A percentile compares a stretch with the other conserved stretches of the same genome.
These are phyloP conservation scores for Amphipoea lucens DNA, from an alignment of 2,888 invertebrate genomes.

Conservation along the genomic window DNA sequence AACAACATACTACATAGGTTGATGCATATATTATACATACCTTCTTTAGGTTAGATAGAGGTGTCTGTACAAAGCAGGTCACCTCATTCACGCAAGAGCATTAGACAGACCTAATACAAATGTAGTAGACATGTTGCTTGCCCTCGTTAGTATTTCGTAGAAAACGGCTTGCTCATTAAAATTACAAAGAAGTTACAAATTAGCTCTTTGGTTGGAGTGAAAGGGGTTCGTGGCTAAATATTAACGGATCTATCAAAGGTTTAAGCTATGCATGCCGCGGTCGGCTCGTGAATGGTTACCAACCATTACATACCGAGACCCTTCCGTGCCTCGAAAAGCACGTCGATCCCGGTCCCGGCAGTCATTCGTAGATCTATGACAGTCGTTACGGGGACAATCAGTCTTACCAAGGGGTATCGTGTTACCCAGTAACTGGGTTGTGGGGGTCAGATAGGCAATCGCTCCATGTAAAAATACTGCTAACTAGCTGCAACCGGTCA, in stretches of 20 bases:
- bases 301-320: neutral
- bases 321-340: neutral
- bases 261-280: neutral
- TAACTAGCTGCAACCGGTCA: neutral
- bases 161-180: slow-evolving; percentile 1
- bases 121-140: slow-evolving; percentile 8
- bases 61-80: slow-evolving; percentile 28
- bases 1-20: neutral
- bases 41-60: neutral
- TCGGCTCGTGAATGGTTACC: neutral
- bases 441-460: neutral
- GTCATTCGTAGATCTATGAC: neutral
- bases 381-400: neutral
- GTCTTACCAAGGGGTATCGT: neutral
- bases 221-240: neutral
- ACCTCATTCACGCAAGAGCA: slow-evolving; percentile 35
- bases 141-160: slow-evolving; percentile 6
- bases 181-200: slow-evolving; percentile 16
- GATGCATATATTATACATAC: neutral
- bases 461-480: neutral
- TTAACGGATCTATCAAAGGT: neutral
- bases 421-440: neutral
- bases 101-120: slow-evolving; percentile 16
- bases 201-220: neutral
- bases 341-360: neutral